A percentile compares a stretch with the other conserved stretches of the same genome.
Evolutionary conservation across 2,113 vertebrate species (phyloP).

Genomic region (Globicephala melas): DNA sequence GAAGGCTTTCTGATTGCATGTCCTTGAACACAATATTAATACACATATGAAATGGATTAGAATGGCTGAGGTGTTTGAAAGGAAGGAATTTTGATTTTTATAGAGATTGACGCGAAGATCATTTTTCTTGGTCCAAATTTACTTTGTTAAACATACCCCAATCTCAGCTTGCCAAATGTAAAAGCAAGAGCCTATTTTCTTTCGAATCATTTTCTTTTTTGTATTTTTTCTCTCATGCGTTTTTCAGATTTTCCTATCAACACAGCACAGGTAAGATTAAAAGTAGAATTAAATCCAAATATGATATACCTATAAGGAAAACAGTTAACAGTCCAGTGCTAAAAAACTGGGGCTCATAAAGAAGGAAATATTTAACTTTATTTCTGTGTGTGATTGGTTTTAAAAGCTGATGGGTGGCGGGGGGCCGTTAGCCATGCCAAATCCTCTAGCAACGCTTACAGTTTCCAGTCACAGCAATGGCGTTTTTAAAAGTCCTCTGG

Average conservation of each 20-base stretch:
- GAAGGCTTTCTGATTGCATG: background rate
- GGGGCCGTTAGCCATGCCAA: background rate
- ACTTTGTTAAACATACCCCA: conserved; percentile 63
- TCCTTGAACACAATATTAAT: conserved; percentile 44
- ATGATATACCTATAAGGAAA: conserved; percentile 18
- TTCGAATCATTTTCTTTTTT: conserved; percentile 40
- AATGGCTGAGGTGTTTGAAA: conserved; percentile 70
- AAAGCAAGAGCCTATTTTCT: conserved; percentile 77
- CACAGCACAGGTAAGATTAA: conserved; percentile 64
- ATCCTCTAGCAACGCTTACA: background rate
- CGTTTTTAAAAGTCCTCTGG: conserved; percentile 1
- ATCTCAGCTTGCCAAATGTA: conserved; percentile 69
- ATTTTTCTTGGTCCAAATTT: conserved; percentile 70
- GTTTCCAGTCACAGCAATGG: background rate
- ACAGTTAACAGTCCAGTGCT: background rate
- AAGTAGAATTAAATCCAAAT: conserved; percentile 66
- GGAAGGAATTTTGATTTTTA: conserved; percentile 76
- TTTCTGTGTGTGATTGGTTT: background rate
- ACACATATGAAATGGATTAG: conserved; percentile 65
- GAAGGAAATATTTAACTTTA: background rate
- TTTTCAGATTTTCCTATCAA: conserved; percentile 58
- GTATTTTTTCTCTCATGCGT: background rate
- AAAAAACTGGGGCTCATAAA: background rate
- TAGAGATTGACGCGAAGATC: conserved; percentile 64
- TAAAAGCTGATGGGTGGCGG: background rate